Evolutionary conservation across 2,888 invertebrate genomes (phyloP), one percentile per base, ranked within the genome.

Genomic region (Lacanobia wlatinum): DNA sequence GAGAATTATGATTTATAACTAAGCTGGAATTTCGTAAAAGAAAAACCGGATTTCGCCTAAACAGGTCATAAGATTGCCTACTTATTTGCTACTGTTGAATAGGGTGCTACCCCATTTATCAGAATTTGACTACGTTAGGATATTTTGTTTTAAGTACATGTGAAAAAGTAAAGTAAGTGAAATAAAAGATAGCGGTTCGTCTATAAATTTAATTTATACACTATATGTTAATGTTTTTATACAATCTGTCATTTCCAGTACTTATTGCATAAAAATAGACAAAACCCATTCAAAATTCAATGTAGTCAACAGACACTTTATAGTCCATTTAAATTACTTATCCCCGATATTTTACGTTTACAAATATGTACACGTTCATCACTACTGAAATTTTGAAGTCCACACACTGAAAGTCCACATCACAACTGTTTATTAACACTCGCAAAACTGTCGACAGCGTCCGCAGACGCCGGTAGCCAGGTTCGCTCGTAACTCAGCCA

Each of bases 401-500:
- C 48, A 48, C 48, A 18, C 16, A 48, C 48, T 48, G 8, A 46
- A 46, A 14, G 46, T 40, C n/a, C 98, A 95, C 98, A 3, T 28
- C 28, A 28, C 28, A 2, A 28, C 28, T 28, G 3, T 28, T 28
- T 28, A 23, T 82, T 53, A 90, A 75, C 88, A 90, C 67, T 88
- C 86, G 68, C 89, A 88, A 5, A 83, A 73, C 62, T 87, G 88
- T 34, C 85, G 85, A 75, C 92, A 92, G 7, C 89, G 87, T 0
- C 84, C 85, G 70, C 92, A 92, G 5, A 88, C 82, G 6, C 90
- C 94, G 0, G 97, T 95, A 0, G 97, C 97, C 12, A 98, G 93
- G 89, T 98, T 97, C 68, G 97, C 97, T 68, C 97, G 96, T 34
- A 99, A 92, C 90, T 98, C 97, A n/a, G 98, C 96, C 92, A 98